phyloP scores from a whole-genome alignment of 2,888 invertebrate genomes.

The Leptarthrus brevirostris region DNA sequence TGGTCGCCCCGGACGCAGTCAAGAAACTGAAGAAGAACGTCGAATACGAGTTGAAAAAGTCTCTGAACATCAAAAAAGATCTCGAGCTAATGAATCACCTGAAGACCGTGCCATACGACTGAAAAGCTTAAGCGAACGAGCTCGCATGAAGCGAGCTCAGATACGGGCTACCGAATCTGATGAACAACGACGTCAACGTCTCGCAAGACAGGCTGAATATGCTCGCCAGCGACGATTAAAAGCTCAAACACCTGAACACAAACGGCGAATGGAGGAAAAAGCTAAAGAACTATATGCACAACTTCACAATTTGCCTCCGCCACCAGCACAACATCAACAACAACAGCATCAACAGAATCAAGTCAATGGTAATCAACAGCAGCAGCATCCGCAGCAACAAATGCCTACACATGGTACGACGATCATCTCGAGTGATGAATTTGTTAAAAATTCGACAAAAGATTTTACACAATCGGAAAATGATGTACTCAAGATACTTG shows the following conservation, averaged over 20 bases:
- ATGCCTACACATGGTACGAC: neutral
- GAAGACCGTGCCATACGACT: conserved; percentile 64
- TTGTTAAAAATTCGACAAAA: conserved; percentile 59
- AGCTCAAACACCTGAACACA: conserved; percentile 62
- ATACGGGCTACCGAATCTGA: conserved; percentile 63
- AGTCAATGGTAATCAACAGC: conserved; percentile 18
- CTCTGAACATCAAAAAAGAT: conserved; percentile 65
- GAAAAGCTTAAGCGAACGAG: conserved; percentile 64
- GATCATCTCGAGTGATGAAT: conserved; percentile 53
- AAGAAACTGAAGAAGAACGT: conserved; percentile 66
- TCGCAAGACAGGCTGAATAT: conserved; percentile 66
- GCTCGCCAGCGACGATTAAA: conserved; percentile 64
- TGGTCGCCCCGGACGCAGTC: conserved; percentile 62
- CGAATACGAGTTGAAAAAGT: conserved; percentile 64
- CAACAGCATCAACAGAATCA: conserved; percentile 3
- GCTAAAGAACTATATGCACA: conserved; percentile 63
- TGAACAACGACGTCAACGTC: conserved; percentile 63
- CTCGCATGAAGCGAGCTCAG: conserved; percentile 64
- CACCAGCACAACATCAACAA: conserved; percentile 52
- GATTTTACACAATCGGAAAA: conserved; percentile 63
- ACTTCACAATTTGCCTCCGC: conserved; percentile 56
- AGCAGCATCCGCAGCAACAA: conserved; percentile 5
- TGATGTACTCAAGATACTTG: conserved; percentile 67
- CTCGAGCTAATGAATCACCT: conserved; percentile 65
- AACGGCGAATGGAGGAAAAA: conserved; percentile 58